These are phyloP conservation scores for Perccottus glenii DNA, from an alignment of 2,113 vertebrate genomes.

Conservation along the genomic window DNA sequence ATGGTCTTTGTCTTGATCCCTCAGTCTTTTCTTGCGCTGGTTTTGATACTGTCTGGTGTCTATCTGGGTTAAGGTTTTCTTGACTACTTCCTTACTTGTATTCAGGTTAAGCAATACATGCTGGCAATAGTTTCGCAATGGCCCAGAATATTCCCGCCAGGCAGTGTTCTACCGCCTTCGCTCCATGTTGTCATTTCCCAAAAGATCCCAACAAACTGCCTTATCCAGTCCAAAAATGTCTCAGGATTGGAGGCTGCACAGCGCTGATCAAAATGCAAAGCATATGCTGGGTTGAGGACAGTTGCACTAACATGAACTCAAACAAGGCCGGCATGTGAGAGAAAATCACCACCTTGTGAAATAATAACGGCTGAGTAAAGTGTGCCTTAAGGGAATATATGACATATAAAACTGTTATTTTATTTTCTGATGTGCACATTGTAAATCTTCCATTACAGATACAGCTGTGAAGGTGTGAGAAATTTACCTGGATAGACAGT, in stretches of 20 bases:
- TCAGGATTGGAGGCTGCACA: conserved; percentile 39
- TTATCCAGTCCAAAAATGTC: conserved; percentile 41
- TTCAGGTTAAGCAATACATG: conserved; percentile 31
- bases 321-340: conserved; percentile 8
- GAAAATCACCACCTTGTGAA: conserved; percentile 19
- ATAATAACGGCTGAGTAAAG: background rate
- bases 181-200: conserved; percentile 48
- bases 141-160: conserved; percentile 5
- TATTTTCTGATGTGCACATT: conserved; percentile 10
- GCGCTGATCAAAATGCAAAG: conserved; percentile 67
- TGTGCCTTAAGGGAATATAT: conserved; percentile 1
- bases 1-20: no score
- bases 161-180: conserved; percentile 7
- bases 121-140: conserved; percentile 28
- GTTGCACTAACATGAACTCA: conserved; percentile 1
- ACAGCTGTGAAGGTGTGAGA: background rate
- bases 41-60: background rate
- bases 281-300: conserved; percentile 53
- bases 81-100: background rate
- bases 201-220: conserved; percentile 38
- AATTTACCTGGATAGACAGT: background rate
- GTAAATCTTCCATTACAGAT: conserved; percentile 9
- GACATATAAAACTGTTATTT: conserved; percentile 4
- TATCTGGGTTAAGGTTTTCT: background rate
- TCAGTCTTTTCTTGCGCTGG: no score